Conservation (phyloP, 2,797 vertebrate species). For the Sebastes diaconus region DNA sequence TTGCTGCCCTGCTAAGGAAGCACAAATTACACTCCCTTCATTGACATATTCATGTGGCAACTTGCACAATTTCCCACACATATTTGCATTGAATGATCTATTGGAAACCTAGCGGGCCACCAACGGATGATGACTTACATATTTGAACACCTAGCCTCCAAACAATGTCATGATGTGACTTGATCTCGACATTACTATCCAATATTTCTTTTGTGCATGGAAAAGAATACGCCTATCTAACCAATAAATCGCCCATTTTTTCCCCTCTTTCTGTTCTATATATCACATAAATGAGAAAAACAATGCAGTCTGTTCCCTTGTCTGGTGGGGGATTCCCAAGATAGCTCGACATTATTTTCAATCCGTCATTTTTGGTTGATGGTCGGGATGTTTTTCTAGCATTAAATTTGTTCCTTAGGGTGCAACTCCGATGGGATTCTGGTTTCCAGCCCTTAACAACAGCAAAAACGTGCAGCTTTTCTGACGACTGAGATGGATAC, state of each 20-base stretch:
- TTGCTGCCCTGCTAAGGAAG: constrained; percentile 74
- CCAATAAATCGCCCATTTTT: constrained; percentile 84
- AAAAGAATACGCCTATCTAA: constrained; percentile 83
- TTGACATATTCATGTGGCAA: constrained; percentile 80
- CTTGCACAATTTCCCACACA: constrained; percentile 74
- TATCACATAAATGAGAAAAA: constrained; percentile 87
- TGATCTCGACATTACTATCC: constrained; percentile 81
- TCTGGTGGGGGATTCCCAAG: constrained; percentile 86
- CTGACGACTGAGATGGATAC: constrained; percentile 87
- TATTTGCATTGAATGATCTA: constrained; percentile 81
- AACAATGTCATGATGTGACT: constrained; percentile 84
- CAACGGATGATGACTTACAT: constrained; percentile 77
- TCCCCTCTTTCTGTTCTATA: constrained; percentile 84
- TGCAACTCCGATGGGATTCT: constrained; percentile 84
- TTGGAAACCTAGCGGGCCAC: constrained; percentile 75
- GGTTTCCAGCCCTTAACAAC: constrained; percentile 85
- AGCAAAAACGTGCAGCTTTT: constrained; percentile 86
- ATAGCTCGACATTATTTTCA: constrained; percentile 87
- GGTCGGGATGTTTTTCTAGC: constrained; percentile 87
- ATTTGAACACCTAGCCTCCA: constrained; percentile 79
- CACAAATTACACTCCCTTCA: constrained; percentile 78
- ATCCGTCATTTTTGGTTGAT: constrained; percentile 88
- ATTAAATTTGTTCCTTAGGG: constrained; percentile 87
- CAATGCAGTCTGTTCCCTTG: constrained; percentile 86
- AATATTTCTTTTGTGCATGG: constrained; percentile 82